Percentiles rank a stretch among this genome's conserved stretches.
These are phyloP conservation scores for Oreochromis grahami DNA, from an alignment of 2,797 vertebrate genomes.

Conservation along the genomic window DNA sequence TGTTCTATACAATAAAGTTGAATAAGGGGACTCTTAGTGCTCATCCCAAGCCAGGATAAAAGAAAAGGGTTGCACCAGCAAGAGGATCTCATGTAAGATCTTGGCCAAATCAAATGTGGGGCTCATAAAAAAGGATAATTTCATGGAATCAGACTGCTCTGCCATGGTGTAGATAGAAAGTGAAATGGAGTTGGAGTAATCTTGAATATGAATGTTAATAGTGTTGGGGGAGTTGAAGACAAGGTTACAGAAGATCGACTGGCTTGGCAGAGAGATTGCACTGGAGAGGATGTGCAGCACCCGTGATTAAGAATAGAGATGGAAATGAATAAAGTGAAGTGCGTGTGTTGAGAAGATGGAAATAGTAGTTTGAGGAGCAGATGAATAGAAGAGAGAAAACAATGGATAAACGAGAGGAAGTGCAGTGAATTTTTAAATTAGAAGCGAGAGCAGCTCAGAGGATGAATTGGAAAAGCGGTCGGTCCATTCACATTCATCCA, in stretches of 20 bases:
- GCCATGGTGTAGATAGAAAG: not conserved
- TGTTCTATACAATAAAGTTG: not conserved
- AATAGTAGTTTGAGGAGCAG: not conserved
- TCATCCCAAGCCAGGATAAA: not conserved
- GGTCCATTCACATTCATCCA: not conserved
- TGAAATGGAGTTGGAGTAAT: not conserved
- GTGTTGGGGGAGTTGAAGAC: not conserved
- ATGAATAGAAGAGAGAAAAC: not conserved
- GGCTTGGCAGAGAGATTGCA: not conserved
- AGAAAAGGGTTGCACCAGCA: not conserved
- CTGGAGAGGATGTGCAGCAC: not conserved
- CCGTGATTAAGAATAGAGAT: not conserved
- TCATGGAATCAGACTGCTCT: not conserved
- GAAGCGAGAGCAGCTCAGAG: not conserved
- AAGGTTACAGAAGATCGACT: not conserved
- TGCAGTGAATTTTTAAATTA: not conserved
- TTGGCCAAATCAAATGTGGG: not conserved
- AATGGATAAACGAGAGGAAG: not conserved
- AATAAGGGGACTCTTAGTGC: not conserved
- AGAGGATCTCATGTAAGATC: not conserved
- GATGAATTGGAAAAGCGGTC: not conserved
- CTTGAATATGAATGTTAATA: not conserved
- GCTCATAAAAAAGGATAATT: not conserved
- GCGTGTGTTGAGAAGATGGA: rapidly evolving
- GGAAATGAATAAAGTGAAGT: not conserved